These are phyloP conservation scores for Tetheella fluctuosa DNA, from an alignment of 2,888 invertebrate genomes.

Conservation along the genomic window DNA sequence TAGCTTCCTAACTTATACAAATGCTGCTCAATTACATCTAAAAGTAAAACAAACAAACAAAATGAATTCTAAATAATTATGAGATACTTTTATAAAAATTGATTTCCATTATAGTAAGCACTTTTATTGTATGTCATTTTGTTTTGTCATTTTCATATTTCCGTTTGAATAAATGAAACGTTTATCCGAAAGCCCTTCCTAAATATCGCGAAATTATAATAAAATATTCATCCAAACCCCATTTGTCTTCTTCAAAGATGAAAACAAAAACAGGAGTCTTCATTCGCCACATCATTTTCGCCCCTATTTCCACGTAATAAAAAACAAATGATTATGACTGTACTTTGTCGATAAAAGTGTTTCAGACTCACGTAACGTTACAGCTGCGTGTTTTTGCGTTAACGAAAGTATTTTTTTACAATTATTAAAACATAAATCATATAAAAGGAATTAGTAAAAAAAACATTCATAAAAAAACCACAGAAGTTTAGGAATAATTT, in stretches of 20 bases:
- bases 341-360: slow-evolving; percentile 28
- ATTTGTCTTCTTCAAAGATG: slow-evolving; percentile 49
- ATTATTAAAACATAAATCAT: no score
- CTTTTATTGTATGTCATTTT: slow-evolving; percentile 1
- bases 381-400: slow-evolving; percentile 1
- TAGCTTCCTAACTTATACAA: no score
- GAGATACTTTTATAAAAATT: no score
- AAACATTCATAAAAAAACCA: no score
- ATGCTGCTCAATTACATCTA: no score
- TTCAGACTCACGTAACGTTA: slow-evolving; percentile 14
- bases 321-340: slow-evolving; percentile 59
- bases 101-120: neutral
- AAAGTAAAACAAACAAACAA: no score
- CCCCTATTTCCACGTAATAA: slow-evolving; percentile 61
- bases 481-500: no score
- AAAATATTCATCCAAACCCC: slow-evolving; percentile 45
- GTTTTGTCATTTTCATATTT: slow-evolving; percentile 11
- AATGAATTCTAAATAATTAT: no score
- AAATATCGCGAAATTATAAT: slow-evolving; percentile 27
- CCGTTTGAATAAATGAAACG: slow-evolving; percentile 13
- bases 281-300: slow-evolving; percentile 44
- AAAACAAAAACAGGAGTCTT: slow-evolving; percentile 36
- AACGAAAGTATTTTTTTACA: neutral
- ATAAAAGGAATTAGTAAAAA: no score
- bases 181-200: slow-evolving; percentile 1